Conservation (phyloP, 1,140 invertebrate species). For the Dendrolimus kikuchii region DNA sequence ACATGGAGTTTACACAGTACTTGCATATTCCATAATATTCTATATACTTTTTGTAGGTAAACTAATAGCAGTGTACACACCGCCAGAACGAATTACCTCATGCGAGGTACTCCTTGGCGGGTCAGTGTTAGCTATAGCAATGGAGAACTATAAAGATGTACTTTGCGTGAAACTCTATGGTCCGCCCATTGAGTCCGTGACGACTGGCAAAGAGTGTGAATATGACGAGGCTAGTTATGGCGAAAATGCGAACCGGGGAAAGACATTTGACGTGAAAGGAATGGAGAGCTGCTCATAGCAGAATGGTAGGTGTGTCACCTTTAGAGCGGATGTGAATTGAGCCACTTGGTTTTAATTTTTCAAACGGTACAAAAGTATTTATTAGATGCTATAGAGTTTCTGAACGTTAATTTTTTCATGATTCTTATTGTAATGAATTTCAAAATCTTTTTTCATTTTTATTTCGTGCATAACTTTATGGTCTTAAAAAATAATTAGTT, state of each 20-base stretch:
- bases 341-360: background rate
- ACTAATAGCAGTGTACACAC: slow-evolving; percentile 84
- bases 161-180: slow-evolving; percentile 77
- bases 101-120: slow-evolving; percentile 84
- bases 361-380: slow-evolving; percentile 2
- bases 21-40: background rate
- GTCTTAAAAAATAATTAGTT: too few relatives aligned
- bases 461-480: too few relatives aligned
- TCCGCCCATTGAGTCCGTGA: slow-evolving; percentile 47
- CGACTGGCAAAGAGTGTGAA: slow-evolving; percentile 38
- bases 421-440: slow-evolving; percentile 2
- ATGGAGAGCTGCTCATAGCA: slow-evolving; percentile 36
- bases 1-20: too few relatives aligned
- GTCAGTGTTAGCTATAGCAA: slow-evolving; percentile 78
- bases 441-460: too few relatives aligned
- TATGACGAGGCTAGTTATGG: slow-evolving; percentile 64
- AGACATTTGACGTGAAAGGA: slow-evolving; percentile 67
- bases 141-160: slow-evolving; percentile 75
- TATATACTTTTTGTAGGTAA: slow-evolving; percentile 71
- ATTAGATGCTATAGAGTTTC: slow-evolving; percentile 3
- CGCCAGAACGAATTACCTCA: slow-evolving; percentile 80
- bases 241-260: slow-evolving; percentile 59
- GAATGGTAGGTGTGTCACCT: background rate
- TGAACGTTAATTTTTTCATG: background rate
- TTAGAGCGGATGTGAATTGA: too few relatives aligned